Evolutionary conservation across 2,113 vertebrate genomes (phyloP).

Genomic region (Passer domesticus): DNA sequence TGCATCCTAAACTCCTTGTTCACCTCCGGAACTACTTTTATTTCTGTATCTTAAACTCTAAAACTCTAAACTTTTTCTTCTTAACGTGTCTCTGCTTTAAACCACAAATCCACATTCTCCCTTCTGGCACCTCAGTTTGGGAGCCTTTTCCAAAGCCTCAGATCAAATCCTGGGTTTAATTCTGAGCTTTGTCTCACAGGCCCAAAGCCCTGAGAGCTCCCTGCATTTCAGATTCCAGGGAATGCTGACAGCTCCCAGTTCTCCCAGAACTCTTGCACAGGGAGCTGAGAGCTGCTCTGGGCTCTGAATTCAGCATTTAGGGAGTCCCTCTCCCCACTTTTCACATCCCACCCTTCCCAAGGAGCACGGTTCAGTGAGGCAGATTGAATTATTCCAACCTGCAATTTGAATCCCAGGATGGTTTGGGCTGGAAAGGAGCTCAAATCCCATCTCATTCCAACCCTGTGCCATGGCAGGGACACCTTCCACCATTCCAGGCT

Average conservation of each 20-base stretch:
- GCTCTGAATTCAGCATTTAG: background rate
- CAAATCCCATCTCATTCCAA: accelerated
- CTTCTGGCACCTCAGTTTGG: background rate
- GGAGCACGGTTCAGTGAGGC: accelerated
- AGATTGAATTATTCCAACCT: accelerated
- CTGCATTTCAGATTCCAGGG: background rate
- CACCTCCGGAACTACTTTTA: background rate
- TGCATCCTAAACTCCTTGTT: background rate
- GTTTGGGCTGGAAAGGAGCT: background rate
- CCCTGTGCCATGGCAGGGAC: background rate
- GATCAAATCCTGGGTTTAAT: background rate
- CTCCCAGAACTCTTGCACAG: background rate
- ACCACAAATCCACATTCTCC: background rate
- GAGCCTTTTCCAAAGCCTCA: background rate
- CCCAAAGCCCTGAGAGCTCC: background rate
- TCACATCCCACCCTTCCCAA: background rate
- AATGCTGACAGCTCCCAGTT: background rate
- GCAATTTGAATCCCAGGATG: background rate
- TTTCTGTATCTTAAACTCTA: background rate
- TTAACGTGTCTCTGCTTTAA: background rate
- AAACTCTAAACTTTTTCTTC: background rate
- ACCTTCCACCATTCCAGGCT: accelerated
- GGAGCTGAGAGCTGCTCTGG: background rate
- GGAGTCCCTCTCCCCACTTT: background rate
- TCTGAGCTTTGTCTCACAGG: background rate